A percentile compares a stretch with the other conserved stretches of the same genome.
These are phyloP conservation scores for Triops cancriformis DNA, from an alignment of 1,140 invertebrate genomes.

Conservation along the genomic window DNA sequence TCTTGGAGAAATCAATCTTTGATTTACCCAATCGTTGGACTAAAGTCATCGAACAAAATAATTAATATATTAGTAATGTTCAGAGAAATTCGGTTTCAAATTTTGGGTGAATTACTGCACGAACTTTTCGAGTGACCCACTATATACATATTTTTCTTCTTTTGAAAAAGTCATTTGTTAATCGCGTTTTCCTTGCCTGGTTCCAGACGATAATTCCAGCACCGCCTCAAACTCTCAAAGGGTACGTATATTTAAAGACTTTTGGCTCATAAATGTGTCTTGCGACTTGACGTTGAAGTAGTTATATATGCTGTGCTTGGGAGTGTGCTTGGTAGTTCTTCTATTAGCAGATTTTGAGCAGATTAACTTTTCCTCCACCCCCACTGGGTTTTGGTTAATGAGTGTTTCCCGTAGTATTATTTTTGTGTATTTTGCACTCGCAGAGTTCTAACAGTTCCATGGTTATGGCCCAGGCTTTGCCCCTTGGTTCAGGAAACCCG, in stretches of 20 bases:
- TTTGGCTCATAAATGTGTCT: background rate
- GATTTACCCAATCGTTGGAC: too few relatives aligned
- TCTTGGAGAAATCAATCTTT: too few relatives aligned
- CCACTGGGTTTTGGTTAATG: background rate
- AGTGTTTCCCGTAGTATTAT: background rate
- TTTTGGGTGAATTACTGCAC: too few relatives aligned
- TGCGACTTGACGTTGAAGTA: background rate
- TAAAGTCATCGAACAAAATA: too few relatives aligned
- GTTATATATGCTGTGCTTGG: conserved; percentile 16
- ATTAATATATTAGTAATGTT: too few relatives aligned
- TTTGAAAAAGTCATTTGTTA: conserved; percentile 5
- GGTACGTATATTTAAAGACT: conserved; percentile 38
- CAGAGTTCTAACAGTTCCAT: conserved; percentile 42
- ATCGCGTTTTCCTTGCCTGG: conserved; percentile 36
- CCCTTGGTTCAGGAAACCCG: conserved; percentile 29
- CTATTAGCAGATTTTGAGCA: background rate
- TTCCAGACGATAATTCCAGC: conserved; percentile 43
- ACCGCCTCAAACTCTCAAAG: conserved; percentile 45
- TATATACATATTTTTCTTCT: background rate
- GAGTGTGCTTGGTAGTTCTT: conserved; percentile 23
- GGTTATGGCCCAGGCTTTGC: conserved; percentile 41
- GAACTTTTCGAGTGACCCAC: too few relatives aligned
- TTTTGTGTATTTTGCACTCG: conserved; percentile 28
- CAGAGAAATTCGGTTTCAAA: too few relatives aligned
- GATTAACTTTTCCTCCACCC: background rate